Conservation (phyloP, 2,797 vertebrate species). For the Cossypha polioptera region DNA sequence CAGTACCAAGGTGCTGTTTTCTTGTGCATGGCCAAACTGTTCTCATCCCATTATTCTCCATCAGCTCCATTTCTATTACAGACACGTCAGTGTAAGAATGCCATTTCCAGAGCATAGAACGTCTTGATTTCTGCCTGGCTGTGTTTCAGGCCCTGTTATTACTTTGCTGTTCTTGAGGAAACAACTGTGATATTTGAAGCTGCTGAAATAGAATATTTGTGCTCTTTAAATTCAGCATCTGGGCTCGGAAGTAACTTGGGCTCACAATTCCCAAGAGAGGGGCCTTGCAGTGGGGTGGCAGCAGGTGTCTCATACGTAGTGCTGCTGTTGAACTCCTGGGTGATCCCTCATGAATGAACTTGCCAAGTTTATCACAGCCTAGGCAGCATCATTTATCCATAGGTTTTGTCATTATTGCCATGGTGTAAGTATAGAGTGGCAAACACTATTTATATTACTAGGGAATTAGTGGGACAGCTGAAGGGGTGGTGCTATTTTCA, state of each 20-base stretch:
- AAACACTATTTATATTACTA: background rate
- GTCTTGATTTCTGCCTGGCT: background rate
- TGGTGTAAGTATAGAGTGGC: background rate
- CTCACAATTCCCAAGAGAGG: background rate
- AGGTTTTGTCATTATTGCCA: background rate
- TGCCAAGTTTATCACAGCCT: background rate
- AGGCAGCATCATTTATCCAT: background rate
- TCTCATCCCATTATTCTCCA: background rate
- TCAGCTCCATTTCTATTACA: background rate
- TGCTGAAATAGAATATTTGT: background rate
- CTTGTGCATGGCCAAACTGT: background rate
- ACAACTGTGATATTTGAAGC: background rate
- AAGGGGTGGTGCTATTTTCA: background rate
- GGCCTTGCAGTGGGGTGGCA: background rate
- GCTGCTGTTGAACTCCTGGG: background rate
- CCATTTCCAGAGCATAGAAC: background rate
- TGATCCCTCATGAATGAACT: background rate
- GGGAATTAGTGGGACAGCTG: conserved; percentile 4
- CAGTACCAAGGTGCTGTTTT: background rate
- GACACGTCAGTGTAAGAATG: background rate
- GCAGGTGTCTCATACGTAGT: fast-evolving
- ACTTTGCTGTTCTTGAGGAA: background rate
- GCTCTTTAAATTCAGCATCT: background rate
- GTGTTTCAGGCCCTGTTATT: background rate
- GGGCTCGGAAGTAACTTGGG: background rate